Percentiles rank a stretch among this genome's conserved stretches.
Evolutionary conservation across 2,113 vertebrate species (phyloP).

Genomic region (Pterocles gutturalis): DNA sequence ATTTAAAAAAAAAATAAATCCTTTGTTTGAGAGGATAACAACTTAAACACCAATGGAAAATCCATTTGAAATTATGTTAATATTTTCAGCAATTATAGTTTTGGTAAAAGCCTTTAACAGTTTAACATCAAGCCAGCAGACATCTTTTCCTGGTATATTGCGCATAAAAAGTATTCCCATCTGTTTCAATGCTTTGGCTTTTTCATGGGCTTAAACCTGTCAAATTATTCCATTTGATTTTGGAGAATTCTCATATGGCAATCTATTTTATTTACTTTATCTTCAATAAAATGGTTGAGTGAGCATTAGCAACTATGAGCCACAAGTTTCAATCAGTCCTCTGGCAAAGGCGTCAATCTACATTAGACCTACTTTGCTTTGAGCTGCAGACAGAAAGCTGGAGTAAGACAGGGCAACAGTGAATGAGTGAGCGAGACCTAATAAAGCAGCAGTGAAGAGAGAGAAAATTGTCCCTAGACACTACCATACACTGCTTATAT

Average conservation of each 20-base stretch:
- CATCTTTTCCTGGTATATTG: slow-evolving; percentile 35
- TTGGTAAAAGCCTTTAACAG: slow-evolving; percentile 38
- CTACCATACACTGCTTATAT: slow-evolving; percentile 70
- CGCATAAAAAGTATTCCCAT: slow-evolving; percentile 69
- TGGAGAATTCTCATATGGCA: slow-evolving; percentile 88
- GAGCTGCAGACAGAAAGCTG: slow-evolving; percentile 66
- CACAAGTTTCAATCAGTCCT: slow-evolving; percentile 90
- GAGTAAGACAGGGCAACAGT: slow-evolving; percentile 51
- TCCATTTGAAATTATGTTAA: not conserved
- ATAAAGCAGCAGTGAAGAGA: slow-evolving; percentile 61
- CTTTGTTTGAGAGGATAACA: not conserved
- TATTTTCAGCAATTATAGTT: slow-evolving; percentile 40
- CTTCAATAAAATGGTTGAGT: slow-evolving; percentile 97
- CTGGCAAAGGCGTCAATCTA: slow-evolving; percentile 83
- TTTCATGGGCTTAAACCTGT: slow-evolving; percentile 79
- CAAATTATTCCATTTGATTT: slow-evolving; percentile 90
- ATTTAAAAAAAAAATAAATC: not conserved
- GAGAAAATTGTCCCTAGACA: slow-evolving; percentile 77
- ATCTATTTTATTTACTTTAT: slow-evolving; percentile 98
- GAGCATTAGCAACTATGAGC: slow-evolving; percentile 92
- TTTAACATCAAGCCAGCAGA: slow-evolving; percentile 8
- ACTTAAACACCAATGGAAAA: slow-evolving; percentile 12
- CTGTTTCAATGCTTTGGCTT: slow-evolving; percentile 67
- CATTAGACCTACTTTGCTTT: slow-evolving; percentile 77
- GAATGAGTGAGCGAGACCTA: slow-evolving; percentile 54